Evolutionary conservation across 2,797 vertebrate genomes (phyloP).

Genomic region (Falco concolor): DNA sequence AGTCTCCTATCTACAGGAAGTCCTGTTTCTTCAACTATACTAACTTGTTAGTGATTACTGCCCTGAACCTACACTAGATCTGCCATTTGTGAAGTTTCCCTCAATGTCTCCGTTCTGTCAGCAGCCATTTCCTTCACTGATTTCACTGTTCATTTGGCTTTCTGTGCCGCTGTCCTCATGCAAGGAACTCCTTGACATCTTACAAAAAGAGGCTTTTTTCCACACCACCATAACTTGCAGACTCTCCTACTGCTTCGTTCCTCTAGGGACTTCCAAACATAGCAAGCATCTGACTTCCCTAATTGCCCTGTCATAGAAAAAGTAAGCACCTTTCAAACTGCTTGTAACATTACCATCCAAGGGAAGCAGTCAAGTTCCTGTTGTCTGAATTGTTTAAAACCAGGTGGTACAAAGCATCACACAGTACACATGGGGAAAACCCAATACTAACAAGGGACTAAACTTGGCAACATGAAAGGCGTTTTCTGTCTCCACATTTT

Average conservation of each 20-base stretch:
- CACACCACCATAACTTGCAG: not conserved
- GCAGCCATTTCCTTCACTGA: constrained; percentile 1
- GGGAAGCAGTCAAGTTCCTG: not conserved
- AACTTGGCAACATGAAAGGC: not conserved
- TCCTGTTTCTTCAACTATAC: not conserved
- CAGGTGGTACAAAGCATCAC: not conserved
- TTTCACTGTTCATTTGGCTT: constrained; percentile 41
- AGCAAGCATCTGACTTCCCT: not conserved
- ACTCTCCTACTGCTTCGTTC: not conserved
- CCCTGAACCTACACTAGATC: not conserved
- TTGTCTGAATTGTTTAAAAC: not conserved
- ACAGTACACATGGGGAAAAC: not conserved
- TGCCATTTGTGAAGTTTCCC: constrained; percentile 34
- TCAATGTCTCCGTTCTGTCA: constrained; percentile 25
- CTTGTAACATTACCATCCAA: not conserved
- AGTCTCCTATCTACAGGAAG: constrained; percentile 28
- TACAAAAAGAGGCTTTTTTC: not conserved
- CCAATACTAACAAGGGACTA: not conserved
- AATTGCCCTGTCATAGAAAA: not conserved
- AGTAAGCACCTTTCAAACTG: not conserved
- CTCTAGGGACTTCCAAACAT: not conserved
- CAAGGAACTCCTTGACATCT: constrained; percentile 7
- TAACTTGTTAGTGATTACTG: constrained; percentile 16
- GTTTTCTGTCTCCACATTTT: not conserved
- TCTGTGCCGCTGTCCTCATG: not conserved